Evolutionary conservation across 2,113 vertebrate species (phyloP), one percentile per base, ranked within the genome.

Genomic region (Ellobius talpinus): DNA sequence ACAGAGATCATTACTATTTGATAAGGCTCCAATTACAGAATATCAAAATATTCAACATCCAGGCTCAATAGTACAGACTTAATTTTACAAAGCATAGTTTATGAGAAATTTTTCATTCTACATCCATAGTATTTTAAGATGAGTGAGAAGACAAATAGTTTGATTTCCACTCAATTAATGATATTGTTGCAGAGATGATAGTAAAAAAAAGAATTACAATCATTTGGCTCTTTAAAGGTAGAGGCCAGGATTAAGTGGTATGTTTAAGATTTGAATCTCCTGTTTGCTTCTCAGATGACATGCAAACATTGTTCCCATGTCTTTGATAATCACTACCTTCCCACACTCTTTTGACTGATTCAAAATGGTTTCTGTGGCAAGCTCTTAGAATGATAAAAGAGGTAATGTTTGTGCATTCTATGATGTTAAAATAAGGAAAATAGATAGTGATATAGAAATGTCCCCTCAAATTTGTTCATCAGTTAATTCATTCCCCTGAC

Each of bases 1-100:
- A 88, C 50, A n/a, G 42, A 81, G 7, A 3, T 81, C 61, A 78
- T 95, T 93, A 94, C 94, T 96, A 92, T 90, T 87, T 93, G 87
- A 96, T 94, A 36, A 72, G 21, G 4, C 52, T 93, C 39, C 61
- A 87, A 76, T 94, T 93, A 92, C 47, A 96, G 33, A 74, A 73
- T 94, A 82, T 74, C 52, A 87, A 96, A 94, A 96, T 21, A 89
- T 89, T 89, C 61, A 96, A 33, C 50, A 89, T 66, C 36, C 39
- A 94, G 33, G 10, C 61, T 87, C 29, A 74, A 58, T 79, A 87
- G 89, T 52, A 68, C 52, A 61, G 47, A 93, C 36, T 87, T 94
- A 77, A 85, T 85, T 97, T 90, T 70, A 14, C 86, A 39, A 63
- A 26, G 26, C 42, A 42, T 72, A 76, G 11, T 90, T 93, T 66